Evolutionary conservation across 2,888 invertebrate genomes (phyloP).

Genomic region (Epinotia brunnichana): DNA sequence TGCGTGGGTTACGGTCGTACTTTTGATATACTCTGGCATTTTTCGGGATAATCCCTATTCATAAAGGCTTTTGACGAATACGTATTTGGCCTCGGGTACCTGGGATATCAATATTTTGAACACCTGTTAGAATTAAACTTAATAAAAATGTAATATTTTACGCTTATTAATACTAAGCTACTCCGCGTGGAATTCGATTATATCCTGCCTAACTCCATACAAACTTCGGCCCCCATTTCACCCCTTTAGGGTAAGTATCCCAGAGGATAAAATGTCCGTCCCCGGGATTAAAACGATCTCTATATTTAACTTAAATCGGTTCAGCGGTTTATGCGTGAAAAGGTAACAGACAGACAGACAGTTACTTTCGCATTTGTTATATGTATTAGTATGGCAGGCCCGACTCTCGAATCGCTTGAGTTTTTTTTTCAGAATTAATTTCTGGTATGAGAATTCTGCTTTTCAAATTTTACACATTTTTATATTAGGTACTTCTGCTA

Average conservation of each 20-base stretch:
- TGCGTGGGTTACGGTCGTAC: constrained; percentile 15
- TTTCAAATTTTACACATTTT: background rate
- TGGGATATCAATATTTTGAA: background rate
- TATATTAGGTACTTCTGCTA: background rate
- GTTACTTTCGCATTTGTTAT: no score
- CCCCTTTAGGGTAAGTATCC: no score
- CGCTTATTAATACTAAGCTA: background rate
- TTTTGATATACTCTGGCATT: constrained; percentile 1
- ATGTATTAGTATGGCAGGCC: no score
- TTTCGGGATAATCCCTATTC: constrained; percentile 19
- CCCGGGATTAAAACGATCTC: no score
- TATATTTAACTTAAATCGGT: no score
- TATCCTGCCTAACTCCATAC: no score
- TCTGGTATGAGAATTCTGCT: background rate
- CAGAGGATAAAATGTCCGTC: no score
- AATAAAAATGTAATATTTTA: background rate
- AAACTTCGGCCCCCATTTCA: no score
- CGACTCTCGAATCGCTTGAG: background rate
- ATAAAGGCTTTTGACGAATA: background rate
- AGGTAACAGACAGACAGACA: no score
- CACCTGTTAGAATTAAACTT: background rate
- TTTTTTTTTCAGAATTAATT: background rate
- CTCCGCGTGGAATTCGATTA: no score
- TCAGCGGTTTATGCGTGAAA: no score
- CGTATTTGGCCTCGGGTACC: background rate